These are phyloP conservation scores for Petrocephalus zakoni DNA, from an alignment of 2,113 vertebrate genomes.

Conservation along the genomic window DNA sequence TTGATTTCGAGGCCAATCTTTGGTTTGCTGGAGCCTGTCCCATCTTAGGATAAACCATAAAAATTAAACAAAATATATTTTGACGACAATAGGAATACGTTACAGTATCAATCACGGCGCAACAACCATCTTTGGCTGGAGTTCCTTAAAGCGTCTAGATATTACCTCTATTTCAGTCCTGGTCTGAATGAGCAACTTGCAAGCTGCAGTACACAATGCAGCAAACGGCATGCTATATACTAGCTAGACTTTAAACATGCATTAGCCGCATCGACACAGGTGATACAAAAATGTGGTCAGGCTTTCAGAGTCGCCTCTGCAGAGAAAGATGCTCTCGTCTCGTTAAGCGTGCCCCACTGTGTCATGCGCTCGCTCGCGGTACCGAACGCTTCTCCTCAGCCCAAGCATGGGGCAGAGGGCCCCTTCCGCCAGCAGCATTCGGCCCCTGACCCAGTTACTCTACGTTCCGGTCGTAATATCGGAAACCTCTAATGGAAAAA, in stretches of 20 bases:
- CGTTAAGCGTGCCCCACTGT: conserved; percentile 7
- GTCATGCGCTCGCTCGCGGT: conserved; percentile 24
- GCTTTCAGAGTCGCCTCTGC: background rate
- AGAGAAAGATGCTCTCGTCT: background rate
- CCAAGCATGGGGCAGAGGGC: background rate
- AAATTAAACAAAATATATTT: conserved; percentile 32
- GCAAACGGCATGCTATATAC: conserved; percentile 39
- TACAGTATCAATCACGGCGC: conserved; percentile 65
- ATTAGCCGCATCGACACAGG: conserved; percentile 62
- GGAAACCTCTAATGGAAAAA: conserved; percentile 23
- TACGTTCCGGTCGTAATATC: background rate
- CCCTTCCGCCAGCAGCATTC: background rate
- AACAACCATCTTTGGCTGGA: conserved; percentile 60
- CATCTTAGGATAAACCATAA: conserved; percentile 32
- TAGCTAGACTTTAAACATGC: conserved; percentile 54
- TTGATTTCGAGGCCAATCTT: conserved; percentile 85
- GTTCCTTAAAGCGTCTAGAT: conserved; percentile 53
- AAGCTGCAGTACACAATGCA: conserved; percentile 42
- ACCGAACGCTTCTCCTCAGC: background rate
- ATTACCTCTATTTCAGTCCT: conserved; percentile 43
- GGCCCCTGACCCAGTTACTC: background rate
- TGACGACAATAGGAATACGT: conserved; percentile 39
- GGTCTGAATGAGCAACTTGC: conserved; percentile 28
- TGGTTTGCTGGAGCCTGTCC: conserved; percentile 73
- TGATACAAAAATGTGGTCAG: background rate